Base-by-base conservation (phyloP, 2,113 vertebrate genomes). In the Pteropus alecto region DNA sequence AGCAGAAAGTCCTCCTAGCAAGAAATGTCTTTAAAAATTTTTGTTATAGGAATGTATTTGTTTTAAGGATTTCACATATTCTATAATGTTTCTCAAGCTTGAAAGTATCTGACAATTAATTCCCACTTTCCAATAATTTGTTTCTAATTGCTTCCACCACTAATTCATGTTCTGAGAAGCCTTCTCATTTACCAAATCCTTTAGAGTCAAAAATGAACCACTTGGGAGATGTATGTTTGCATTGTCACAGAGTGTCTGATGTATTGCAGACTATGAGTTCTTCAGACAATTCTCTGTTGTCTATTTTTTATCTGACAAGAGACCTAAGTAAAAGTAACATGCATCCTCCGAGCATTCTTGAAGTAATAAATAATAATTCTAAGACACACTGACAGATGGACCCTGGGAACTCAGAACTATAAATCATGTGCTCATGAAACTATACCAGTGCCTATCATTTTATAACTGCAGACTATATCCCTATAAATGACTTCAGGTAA, bases 341-440 rank as follows among this genome's bases (percentile, higher is more conserved):
- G 13, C 19, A 26, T 71, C 51, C 54, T 93, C 76, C 56, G 51
- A 91, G 63, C 86, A 21, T n/a, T 70, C 15, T 21, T 58, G 56
- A 78, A 84, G 54, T 81, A 58, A 93, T 95, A 84, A 92, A 86
- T 95, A 96, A 95, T 82, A 76, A 83, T 38, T 68, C 77, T 78
- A 51, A 94, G 78, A 70, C 33, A 35, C 51, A 68, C 63, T 87
- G 91, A 94, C 90, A 95, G 90, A 91, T 71, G 91, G 88, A n/a
- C 22, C 58, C 88, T 85, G 43, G 90, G 56, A 94, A 78, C 26
- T 12, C 3, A 5, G 41, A 41, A 61, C 43, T 38, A 83, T 96
- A 83, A 95, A 67, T 92, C 85, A 70, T 68, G 43, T 2, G 33
- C 71, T 93, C 18, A 28, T 61, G 71, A 87, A 95, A 76, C 77